Percentiles rank a stretch among this genome's conserved stretches.
These are phyloP conservation scores for Myotis planiceps DNA, from an alignment of 2,797 vertebrate species.

Conservation along the genomic window DNA sequence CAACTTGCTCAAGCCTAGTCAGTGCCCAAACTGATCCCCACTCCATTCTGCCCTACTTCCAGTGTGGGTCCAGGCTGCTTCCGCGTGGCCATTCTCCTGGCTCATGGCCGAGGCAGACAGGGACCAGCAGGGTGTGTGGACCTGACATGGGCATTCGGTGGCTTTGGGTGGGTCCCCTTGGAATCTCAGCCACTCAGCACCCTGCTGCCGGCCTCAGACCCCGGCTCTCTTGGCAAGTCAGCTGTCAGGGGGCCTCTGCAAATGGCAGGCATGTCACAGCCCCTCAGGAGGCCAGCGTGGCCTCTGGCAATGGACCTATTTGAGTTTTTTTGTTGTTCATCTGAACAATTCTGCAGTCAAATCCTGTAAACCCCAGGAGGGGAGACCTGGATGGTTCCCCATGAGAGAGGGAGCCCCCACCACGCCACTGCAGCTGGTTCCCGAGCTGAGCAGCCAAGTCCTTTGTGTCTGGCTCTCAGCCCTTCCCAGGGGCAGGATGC, in stretches of 20 bases:
- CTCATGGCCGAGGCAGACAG: not conserved
- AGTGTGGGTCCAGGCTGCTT: not conserved
- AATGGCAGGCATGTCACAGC: accelerated
- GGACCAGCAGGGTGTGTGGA: not conserved
- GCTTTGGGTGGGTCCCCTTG: accelerated
- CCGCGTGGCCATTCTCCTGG: not conserved
- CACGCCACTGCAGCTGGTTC: not conserved
- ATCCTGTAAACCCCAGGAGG: not conserved
- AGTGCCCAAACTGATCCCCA: not conserved
- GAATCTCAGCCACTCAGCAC: not conserved
- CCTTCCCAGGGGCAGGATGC: not conserved
- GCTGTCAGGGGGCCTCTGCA: not conserved
- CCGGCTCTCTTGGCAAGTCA: not conserved
- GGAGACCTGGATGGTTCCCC: not conserved
- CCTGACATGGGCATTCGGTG: not conserved
- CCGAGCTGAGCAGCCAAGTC: not conserved
- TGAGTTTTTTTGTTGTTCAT: not conserved
- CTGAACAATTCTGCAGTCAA: not conserved
- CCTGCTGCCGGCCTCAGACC: not conserved
- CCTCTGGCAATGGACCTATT: not conserved
- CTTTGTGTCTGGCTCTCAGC: not conserved
- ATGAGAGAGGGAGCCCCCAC: not conserved
- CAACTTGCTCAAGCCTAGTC: not conserved
- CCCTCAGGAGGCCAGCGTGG: not conserved
- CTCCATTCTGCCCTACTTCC: not conserved